phyloP scores from a whole-genome alignment of 2,113 vertebrate species.

The Clinocottus analis region DNA sequence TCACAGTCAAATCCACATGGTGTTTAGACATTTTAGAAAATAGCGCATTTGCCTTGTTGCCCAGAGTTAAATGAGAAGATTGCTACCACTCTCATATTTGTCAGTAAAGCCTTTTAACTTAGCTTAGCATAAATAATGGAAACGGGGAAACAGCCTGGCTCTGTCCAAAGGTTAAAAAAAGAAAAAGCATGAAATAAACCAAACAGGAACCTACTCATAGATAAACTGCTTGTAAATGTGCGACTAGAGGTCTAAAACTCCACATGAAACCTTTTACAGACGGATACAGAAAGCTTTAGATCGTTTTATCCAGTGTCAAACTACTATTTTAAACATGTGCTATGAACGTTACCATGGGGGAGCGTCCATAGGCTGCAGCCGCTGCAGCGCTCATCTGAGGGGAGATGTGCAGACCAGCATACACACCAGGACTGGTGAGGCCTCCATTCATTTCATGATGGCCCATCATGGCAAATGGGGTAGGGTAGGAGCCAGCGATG shows the following conservation, averaged over 20 bases:
- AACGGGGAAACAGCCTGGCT: background rate
- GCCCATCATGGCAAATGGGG: constrained; percentile 96
- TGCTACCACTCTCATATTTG: background rate
- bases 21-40: background rate
- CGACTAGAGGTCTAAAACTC: background rate
- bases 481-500: constrained; percentile 89
- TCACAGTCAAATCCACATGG: constrained; percentile 2
- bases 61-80: background rate
- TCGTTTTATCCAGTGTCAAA: background rate
- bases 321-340: constrained; percentile 6
- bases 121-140: background rate
- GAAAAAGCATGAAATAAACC: background rate
- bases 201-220: background rate
- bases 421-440: constrained; percentile 91
- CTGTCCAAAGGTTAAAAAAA: background rate
- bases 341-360: constrained; percentile 88
- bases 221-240: background rate
- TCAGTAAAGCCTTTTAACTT: background rate
- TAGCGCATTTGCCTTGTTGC: background rate
- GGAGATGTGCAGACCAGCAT: constrained; percentile 93
- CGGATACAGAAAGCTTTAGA: background rate
- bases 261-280: background rate
- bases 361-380: constrained; percentile 89
- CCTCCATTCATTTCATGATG: constrained; percentile 96
- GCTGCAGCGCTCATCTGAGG: constrained; percentile 94